Base-by-base conservation (phyloP, 92 coral and sea anemone genomes). In the Anthopleura xanthogrammica region DNA sequence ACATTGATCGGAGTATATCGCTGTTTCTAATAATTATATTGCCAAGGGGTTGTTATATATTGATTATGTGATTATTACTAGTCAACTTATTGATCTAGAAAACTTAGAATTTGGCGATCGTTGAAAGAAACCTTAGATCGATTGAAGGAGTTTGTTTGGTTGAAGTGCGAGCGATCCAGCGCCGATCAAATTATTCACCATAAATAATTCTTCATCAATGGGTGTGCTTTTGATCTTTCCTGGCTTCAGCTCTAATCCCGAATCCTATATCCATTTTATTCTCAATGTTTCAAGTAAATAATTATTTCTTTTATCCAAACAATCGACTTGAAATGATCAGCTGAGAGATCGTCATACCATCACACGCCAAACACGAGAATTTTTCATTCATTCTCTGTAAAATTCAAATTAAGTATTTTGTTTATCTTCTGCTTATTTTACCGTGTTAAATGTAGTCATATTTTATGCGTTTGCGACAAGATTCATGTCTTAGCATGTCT, bases 401-500 rank as follows among this genome's bases (percentile, higher is more conserved):
- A 20, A 12, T 13, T 43, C 70, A 62, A 62, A 62, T 62, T 62
- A 62, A 62, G 70, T 7, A n/a, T 20, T 62, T 62, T 62, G 70
- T 62, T 62, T 62, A 62, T 8, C 68, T 22, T 77, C 48, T 24
- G 24, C 22, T n/a, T 41, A 55, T 41, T 54, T 24, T 48, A 22
- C 81, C 17, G 68, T 52, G 16, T 58, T 77, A 3, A 77, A 54
- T 36, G 3, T 52, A 24, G 52, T 42, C 20, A 64, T 19, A 12
- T 9, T 42, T 19, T 0, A 17, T 29, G 20, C 40, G 60, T 56
- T 1, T 56, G 17, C 29, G 74, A 79, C 66, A 62, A 62, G 22
- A 65, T 62, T 79, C 83, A 19, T 80, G 83, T 41, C 41, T 64
- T 20, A 80, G 19, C 76, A 19, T 42, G 42, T 64, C 42, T 50